phyloP scores from a whole-genome alignment of 2,888 invertebrate genomes.

The Chouioia cunea region DNA sequence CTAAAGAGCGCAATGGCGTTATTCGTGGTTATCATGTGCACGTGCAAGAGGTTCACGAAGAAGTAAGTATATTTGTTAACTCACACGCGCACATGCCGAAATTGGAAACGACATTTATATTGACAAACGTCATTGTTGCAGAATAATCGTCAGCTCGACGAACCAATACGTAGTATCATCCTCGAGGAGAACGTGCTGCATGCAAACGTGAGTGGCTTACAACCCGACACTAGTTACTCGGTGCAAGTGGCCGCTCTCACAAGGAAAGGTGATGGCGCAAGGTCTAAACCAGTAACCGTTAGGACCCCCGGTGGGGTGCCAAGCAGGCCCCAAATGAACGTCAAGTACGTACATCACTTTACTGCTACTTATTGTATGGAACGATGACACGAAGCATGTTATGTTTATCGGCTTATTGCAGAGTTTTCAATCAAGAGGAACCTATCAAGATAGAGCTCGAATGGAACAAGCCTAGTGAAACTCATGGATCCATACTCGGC shows the following conservation, averaged over 20 bases:
- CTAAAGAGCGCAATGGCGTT: slow-evolving; percentile 93
- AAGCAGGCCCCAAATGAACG: slow-evolving; percentile 83
- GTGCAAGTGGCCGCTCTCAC: slow-evolving; percentile 97
- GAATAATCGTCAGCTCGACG: slow-evolving; percentile 84
- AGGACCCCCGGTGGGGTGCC: slow-evolving; percentile 96
- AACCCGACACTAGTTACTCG: slow-evolving; percentile 95
- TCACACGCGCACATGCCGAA: not conserved
- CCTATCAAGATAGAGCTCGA: slow-evolving; percentile 91
- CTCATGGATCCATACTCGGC: slow-evolving; percentile 89
- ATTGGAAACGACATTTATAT: not conserved
- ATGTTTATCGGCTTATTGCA: slow-evolving; percentile 64
- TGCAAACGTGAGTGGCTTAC: slow-evolving; percentile 88
- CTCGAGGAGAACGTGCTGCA: slow-evolving; percentile 83
- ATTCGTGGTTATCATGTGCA: slow-evolving; percentile 98
- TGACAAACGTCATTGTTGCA: slow-evolving; percentile 59
- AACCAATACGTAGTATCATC: slow-evolving; percentile 89
- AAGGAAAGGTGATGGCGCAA: slow-evolving; percentile 95
- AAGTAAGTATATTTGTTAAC: slow-evolving; percentile 71
- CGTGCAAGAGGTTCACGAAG: slow-evolving; percentile 89
- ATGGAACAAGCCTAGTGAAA: slow-evolving; percentile 91
- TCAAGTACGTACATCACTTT: slow-evolving; percentile 78
- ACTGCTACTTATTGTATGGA: too few relatives aligned
- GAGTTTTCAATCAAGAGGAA: slow-evolving; percentile 87
- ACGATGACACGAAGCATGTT: too few relatives aligned
- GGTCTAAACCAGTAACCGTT: slow-evolving; percentile 86